Conservation (phyloP, 2,888 invertebrate species). For the Mimumesa dahlbomi region DNA sequence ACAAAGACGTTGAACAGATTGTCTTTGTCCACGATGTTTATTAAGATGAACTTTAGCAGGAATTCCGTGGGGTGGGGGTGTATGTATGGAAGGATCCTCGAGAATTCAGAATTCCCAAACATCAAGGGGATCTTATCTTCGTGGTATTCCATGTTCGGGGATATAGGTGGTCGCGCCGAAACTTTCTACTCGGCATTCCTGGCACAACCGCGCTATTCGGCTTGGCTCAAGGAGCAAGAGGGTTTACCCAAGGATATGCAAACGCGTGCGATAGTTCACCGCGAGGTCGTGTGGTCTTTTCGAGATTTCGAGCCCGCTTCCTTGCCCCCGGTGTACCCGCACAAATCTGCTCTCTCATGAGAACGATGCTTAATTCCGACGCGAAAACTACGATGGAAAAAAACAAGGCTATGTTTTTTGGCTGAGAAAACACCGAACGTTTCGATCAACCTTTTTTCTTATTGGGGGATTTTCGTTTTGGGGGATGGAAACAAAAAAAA, state of each 20-base stretch:
- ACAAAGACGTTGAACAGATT: slow-evolving; percentile 16
- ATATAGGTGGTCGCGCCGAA: slow-evolving; percentile 65
- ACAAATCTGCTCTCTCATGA: neutral
- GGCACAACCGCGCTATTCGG: slow-evolving; percentile 68
- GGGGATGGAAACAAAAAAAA: neutral
- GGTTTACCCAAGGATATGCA: slow-evolving; percentile 66
- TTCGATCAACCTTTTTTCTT: neutral
- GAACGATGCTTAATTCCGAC: neutral
- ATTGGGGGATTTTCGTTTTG: neutral
- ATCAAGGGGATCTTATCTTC: slow-evolving; percentile 68
- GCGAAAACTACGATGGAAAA: neutral
- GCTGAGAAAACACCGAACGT: neutral
- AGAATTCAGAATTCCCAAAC: slow-evolving; percentile 67
- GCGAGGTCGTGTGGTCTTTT: slow-evolving; percentile 41
- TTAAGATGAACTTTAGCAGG: slow-evolving; percentile 58
- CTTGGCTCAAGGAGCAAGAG: slow-evolving; percentile 52
- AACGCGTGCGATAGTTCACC: slow-evolving; percentile 60
- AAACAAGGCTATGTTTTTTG: neutral
- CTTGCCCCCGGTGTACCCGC: neutral
- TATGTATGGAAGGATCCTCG: slow-evolving; percentile 30
- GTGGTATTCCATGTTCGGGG: slow-evolving; percentile 70
- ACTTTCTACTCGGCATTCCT: slow-evolving; percentile 72
- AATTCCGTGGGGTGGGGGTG: slow-evolving; percentile 41
- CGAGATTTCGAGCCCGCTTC: slow-evolving; percentile 38
- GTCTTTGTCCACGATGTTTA: slow-evolving; percentile 51